Percentiles rank a stretch among this genome's conserved stretches.
These are phyloP conservation scores for Grallaria varia DNA, from an alignment of 2,113 vertebrate genomes.

Conservation along the genomic window DNA sequence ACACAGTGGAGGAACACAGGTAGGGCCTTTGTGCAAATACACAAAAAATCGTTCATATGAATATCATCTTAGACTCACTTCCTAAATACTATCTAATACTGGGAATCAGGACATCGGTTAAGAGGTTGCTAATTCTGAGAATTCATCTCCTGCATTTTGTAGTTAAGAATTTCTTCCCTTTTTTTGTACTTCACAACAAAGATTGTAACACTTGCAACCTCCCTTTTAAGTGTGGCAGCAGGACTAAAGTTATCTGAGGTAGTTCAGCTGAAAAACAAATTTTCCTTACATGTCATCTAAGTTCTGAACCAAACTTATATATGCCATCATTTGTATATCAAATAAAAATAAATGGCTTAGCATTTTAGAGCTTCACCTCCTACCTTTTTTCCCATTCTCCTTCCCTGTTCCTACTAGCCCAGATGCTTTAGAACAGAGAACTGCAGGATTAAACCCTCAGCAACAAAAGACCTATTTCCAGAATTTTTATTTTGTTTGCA, in stretches of 20 bases:
- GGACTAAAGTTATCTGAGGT: background rate
- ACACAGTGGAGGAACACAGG: background rate
- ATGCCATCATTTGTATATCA: background rate
- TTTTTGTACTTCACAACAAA: constrained; percentile 15
- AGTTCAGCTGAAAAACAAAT: background rate
- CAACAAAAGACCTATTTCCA: background rate
- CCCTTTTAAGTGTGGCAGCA: background rate
- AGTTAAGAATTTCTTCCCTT: constrained; percentile 60
- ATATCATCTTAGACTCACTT: background rate
- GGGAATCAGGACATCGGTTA: constrained; percentile 44
- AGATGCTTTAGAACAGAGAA: background rate
- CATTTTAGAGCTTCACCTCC: background rate
- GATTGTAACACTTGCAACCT: background rate
- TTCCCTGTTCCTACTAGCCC: background rate
- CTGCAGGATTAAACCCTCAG: background rate
- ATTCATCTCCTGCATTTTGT: constrained; percentile 60
- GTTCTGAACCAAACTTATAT: background rate
- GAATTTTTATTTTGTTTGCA: background rate
- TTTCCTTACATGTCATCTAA: background rate
- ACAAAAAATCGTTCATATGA: background rate
- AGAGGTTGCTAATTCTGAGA: constrained; percentile 65
- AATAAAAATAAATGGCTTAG: background rate
- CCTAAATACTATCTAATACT: constrained; percentile 15
- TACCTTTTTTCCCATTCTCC: background rate
- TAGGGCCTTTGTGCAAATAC: background rate